Conservation (phyloP, 2,797 vertebrate genomes). For the Alauda arvensis region DNA sequence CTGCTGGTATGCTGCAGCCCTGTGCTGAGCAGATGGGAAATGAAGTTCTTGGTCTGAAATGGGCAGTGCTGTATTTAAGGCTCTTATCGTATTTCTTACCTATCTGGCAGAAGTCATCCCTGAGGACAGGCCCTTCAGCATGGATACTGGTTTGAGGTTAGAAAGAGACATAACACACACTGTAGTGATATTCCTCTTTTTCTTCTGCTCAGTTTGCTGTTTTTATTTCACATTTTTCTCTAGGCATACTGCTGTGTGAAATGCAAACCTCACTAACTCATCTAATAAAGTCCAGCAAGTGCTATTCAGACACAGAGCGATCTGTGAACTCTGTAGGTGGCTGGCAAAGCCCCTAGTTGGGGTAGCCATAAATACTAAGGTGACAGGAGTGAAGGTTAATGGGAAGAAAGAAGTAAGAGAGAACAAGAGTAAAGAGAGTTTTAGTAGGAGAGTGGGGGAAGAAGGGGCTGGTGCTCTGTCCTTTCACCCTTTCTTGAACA, state of each 20-base stretch:
- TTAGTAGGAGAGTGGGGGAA: background rate
- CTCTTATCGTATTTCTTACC: background rate
- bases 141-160: background rate
- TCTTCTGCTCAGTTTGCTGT: background rate
- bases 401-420: background rate
- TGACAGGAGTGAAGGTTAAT: conserved; percentile 24
- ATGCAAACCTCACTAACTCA: conserved; percentile 2
- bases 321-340: conserved; percentile 25
- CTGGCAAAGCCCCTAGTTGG: background rate
- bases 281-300: conserved; percentile 1
- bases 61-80: rapidly evolving
- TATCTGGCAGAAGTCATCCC: background rate
- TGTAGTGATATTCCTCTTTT: background rate
- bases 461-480: background rate
- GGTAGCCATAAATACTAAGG: conserved; percentile 32
- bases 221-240: background rate
- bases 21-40: background rate
- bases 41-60: background rate
- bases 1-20: background rate
- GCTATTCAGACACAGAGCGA: background rate
- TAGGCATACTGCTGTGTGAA: background rate
- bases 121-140: background rate
- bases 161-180: rapidly evolving
- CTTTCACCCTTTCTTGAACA: conserved; percentile 23
- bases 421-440: background rate